Evolutionary conservation across 2,797 vertebrate species (phyloP), one percentile per base, ranked within the genome.

Genomic region (Crenichthys baileyi): DNA sequence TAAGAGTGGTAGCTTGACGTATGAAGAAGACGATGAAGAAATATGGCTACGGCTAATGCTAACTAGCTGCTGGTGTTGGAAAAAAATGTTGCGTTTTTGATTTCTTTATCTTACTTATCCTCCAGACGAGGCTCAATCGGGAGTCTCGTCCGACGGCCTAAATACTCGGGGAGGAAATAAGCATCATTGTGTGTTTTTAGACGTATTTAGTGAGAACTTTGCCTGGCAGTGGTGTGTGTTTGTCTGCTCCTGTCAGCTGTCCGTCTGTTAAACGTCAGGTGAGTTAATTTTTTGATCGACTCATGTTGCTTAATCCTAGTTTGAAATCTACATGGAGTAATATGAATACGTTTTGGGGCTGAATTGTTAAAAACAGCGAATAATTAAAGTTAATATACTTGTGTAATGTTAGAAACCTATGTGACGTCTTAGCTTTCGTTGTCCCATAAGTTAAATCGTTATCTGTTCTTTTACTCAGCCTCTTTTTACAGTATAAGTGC

Each of bases 241-340:
- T 53, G 86, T 78, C 31, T 85, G 67, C 70, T 72, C 55, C 24
- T 41, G 65, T 76, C 88, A 87, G 79, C 88, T 85, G 89, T 65
- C 79, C 82, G 72, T 87, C 87, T 85, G 12, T 20, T 24, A 3
- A 50, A 36, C 80, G 56, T 73, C 85, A 84, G 91, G 91, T 90
- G 86, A 90, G 88, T 82, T 71, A 68, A 1, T 16, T 1, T 15
- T 68, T 48, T 2, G 24, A 41, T 61, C 61, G 46, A 0, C 9
- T 24, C 26, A 12, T 46, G 24, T 26, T 22, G 1, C 4, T 2
- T 0, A 6, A 11, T 15, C 18, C 0, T 20, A 0, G 0, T 61
- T 6, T 8, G 9, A 18, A 4, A 3, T 15, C 2, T 48, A 8
- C 24, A 0, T 1, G 1, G 4, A 20, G 0, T 0, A 20, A 12